Base-by-base conservation (phyloP, 2,797 vertebrate species). In the Nyctalus aviator region DNA sequence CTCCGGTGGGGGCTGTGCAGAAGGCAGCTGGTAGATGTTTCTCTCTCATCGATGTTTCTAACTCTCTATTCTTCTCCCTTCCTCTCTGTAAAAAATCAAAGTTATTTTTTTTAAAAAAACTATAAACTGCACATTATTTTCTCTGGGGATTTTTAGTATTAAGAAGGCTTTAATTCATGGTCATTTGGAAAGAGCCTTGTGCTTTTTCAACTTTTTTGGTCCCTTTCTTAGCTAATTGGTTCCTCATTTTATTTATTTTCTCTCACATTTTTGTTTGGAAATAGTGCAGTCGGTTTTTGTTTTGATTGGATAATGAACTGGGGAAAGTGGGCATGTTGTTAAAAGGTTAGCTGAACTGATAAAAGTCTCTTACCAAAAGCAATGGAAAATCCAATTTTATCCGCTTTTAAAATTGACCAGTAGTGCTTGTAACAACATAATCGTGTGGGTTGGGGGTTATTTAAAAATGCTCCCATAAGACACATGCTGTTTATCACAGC, bases 331-430 rank as follows among this genome's bases (percentile, higher is more conserved):
- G n/a, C 37, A 18, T 30, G 32, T 68, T 94, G 53, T 81, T 87
- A 59, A 75, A n/a, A 76, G 88, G 55, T 76, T 91, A 68, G 85
- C 27, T 35, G 68, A 83, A 64, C 30, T 68, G 21, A 81, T 30
- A 44, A 68, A 82, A 82, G 32, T 44, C 32, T 96, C 81, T 94
- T 73, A 95, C 25, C 66, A 23, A 85, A 93, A 81, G 44, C 75
- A 90, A 20, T 85, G 48, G 62, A 73, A 53, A 90, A 86, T n/a
- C 37, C 57, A 79, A 13, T 88, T 83, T 66, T 69, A 82, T 83
- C n/a, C 66, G 27, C 35, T 64, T 83, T 88, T 69, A 72, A 72
- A 88, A 88, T 30, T 72, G 35, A 88, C 30, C 37, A 27, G 41
- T 35, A n/a, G 20, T 69, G 25, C 68, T 81, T 59, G 0, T 30